These are phyloP conservation scores for Oasisia sp. DNA, from an alignment of 2,888 invertebrate genomes.

Conservation along the genomic window DNA sequence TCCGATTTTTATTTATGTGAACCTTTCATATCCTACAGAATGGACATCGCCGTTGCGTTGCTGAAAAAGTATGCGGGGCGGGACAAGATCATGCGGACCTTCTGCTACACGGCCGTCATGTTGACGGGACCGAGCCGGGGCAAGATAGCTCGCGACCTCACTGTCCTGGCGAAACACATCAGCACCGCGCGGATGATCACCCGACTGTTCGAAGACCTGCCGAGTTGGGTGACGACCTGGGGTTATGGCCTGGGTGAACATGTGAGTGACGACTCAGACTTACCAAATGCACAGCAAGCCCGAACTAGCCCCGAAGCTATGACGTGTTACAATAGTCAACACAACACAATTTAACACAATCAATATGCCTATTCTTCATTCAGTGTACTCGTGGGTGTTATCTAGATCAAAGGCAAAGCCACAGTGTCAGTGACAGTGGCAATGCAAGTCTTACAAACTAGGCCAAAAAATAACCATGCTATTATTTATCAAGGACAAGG, in stretches of 20 bases:
- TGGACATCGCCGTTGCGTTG: constrained; percentile 40
- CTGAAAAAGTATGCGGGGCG: constrained; percentile 37
- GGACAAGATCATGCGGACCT: constrained; percentile 42
- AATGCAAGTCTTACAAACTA: too few relatives aligned
- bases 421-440: too few relatives aligned
- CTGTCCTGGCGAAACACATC: constrained; percentile 42
- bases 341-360: too few relatives aligned
- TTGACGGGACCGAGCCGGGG: constrained; percentile 26
- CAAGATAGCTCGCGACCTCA: constrained; percentile 19
- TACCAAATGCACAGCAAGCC: too few relatives aligned
- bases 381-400: too few relatives aligned
- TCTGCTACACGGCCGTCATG: constrained; percentile 35
- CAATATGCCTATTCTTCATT: too few relatives aligned
- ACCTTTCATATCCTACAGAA: neutral
- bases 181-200: constrained; percentile 74
- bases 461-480: too few relatives aligned
- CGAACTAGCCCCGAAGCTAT: too few relatives aligned
- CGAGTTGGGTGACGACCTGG: constrained; percentile 64
- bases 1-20: neutral
- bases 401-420: too few relatives aligned
- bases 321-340: too few relatives aligned
- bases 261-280: constrained; percentile 58
- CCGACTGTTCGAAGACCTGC: constrained; percentile 85
- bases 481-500: too few relatives aligned
- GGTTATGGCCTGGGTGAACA: constrained; percentile 77